A percentile compares a stretch with the other conserved stretches of the same genome.
phyloP scores from a whole-genome alignment of 2,888 invertebrate species.

The Drosophila pseudotakahashii region DNA sequence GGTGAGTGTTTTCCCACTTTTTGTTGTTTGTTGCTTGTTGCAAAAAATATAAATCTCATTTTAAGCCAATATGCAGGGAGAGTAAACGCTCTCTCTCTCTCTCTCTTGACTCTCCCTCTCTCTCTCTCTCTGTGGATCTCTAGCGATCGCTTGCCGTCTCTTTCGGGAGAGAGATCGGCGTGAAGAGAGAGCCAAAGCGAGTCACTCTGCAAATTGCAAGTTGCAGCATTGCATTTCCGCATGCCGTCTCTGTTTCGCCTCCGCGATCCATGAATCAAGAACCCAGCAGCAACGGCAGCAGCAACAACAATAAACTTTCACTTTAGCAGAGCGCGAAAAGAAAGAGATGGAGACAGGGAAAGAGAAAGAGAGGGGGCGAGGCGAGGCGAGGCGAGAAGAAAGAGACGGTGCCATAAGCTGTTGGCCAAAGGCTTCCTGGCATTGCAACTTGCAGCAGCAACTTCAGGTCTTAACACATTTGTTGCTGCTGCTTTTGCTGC shows the following conservation, averaged over 20 bases:
- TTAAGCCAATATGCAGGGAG: background rate
- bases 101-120: constrained; percentile 1
- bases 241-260: constrained; percentile 48
- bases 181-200: constrained; percentile 2
- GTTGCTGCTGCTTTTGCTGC: constrained; percentile 39
- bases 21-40: background rate
- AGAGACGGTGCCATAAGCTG: constrained; percentile 11
- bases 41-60: constrained; percentile 6
- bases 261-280: constrained; percentile 51
- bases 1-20: constrained; percentile 77
- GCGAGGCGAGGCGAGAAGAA: background rate
- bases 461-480: constrained; percentile 40
- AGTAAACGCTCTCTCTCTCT: constrained; percentile 9
- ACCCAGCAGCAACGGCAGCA: constrained; percentile 35
- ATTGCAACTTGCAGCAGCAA: constrained; percentile 64
- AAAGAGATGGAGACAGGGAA: too few species aligned
- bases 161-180: background rate
- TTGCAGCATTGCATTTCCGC: constrained; percentile 68
- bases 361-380: constrained; percentile 13
- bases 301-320: constrained; percentile 66
- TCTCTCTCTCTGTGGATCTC: background rate
- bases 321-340: constrained; percentile 57
- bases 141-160: constrained; percentile 10
- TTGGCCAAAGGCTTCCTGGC: constrained; percentile 64
- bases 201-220: constrained; percentile 31